A percentile compares a stretch with the other conserved stretches of the same genome.
Conservation (phyloP, 1,140 invertebrate species). For the Drosophila watanabei region DNA sequence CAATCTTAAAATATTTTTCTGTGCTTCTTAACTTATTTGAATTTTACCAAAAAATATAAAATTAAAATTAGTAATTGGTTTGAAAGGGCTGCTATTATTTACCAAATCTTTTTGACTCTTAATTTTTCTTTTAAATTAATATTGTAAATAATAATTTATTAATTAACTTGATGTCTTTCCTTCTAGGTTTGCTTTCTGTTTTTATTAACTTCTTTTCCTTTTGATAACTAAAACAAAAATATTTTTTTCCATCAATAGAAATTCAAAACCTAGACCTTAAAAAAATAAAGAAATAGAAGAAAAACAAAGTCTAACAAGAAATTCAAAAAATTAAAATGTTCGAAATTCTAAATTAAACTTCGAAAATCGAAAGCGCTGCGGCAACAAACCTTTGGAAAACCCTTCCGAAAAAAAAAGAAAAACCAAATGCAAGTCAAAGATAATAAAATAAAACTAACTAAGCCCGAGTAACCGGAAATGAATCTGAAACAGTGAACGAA, state of each 20-base stretch:
- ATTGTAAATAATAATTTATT: background rate
- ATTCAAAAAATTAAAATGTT: conserved; percentile 17
- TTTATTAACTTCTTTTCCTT: background rate
- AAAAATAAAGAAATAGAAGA: conserved; percentile 3
- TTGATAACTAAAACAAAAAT: background rate
- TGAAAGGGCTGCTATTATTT: too few species aligned
- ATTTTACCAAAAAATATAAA: too few species aligned
- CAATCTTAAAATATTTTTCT: too few species aligned
- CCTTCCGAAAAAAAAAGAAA: conserved; percentile 1
- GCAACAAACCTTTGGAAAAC: conserved; percentile 63
- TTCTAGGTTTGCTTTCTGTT: background rate
- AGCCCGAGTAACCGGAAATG: conserved; percentile 32
- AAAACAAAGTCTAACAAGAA: conserved; percentile 3
- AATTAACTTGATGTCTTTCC: background rate
- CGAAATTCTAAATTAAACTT: conserved; percentile 54
- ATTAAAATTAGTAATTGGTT: too few species aligned
- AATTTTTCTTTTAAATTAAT: background rate
- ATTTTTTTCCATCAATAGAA: conserved; percentile 11
- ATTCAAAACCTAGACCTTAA: conserved; percentile 5
- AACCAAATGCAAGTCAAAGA: conserved; percentile 5
- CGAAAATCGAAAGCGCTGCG: conserved; percentile 69
- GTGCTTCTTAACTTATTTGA: too few species aligned
- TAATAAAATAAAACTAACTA: conserved; percentile 31
- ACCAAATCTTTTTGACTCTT: too few species aligned
- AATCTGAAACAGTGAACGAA: conserved; percentile 40